Evolutionary conservation across 2,888 invertebrate species (phyloP), one percentile per base, ranked within the genome.

Genomic region (Chesias legatella): DNA sequence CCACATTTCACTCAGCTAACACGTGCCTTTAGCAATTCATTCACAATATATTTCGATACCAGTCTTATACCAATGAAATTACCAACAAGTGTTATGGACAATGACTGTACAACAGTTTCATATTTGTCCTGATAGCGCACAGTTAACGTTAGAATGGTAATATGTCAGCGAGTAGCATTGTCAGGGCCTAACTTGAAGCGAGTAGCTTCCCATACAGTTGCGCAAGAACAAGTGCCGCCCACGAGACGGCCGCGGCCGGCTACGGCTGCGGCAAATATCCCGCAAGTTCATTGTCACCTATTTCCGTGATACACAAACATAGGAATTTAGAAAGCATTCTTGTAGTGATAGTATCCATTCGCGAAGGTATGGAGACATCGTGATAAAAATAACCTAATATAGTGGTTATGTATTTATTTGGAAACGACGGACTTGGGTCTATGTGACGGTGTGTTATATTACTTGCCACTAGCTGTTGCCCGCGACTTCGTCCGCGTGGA

Each of bases 81-180:
- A n/a, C n/a, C n/a, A n/a, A n/a, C n/a, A n/a, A n/a, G n/a, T n/a
- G n/a, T n/a, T n/a, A n/a, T n/a, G n/a, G n/a, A n/a, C n/a, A n/a
- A n/a, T n/a, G n/a, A n/a, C 13, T 17, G 5, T 17, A 17, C 5
- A 3, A 17, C 13, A 17, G 13, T 17, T n/a, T 17, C 13, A 3
- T 34, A 29, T 10, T 26, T 32, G 31, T 26, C 27, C 17, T 32
- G 30, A 7, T 22, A 22, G 6, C 8, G 71, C 61, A 45, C 66
- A 78, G 78, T 63, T 86, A 86, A 84, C 85, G 85, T 84, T 82
- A 78, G 83, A 83, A 81, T 82, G 79, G 76, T 85, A 85, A 84
- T 82, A 77, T 66, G 67, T 51, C 53, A 69, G 63, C 58, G 66
- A 64, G 70, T 64, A 65, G 62, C 65, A 69, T 68, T 73, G 79